These are phyloP conservation scores for Diplodus sargus DNA, from an alignment of 2,797 vertebrate species.

Conservation along the genomic window DNA sequence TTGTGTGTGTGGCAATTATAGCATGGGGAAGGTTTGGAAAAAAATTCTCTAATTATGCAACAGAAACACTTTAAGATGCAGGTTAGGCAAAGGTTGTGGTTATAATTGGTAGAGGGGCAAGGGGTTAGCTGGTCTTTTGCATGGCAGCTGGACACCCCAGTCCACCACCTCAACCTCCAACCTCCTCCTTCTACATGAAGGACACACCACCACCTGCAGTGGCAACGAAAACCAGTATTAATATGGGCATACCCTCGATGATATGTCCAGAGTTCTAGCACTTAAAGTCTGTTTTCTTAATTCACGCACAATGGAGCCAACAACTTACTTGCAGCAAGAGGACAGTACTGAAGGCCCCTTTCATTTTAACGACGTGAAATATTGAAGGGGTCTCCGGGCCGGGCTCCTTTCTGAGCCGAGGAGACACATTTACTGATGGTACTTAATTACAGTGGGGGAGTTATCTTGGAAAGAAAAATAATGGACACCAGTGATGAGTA, in stretches of 20 bases:
- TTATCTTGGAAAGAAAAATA: conserved; percentile 57
- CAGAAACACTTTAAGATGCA: neutral
- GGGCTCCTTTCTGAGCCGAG: conserved; percentile 15
- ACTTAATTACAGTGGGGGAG: conserved; percentile 57
- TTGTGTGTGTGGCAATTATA: neutral
- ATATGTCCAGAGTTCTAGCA: neutral
- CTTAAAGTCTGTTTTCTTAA: conserved; percentile 4
- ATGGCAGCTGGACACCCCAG: neutral
- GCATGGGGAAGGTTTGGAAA: neutral
- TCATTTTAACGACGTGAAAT: conserved; percentile 45
- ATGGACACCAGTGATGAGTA: conserved; percentile 55
- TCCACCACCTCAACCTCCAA: neutral
- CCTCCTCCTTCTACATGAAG: neutral
- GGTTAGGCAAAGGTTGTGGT: neutral
- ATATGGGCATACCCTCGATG: too few species aligned
- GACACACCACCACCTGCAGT: neutral
- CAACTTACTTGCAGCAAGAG: neutral
- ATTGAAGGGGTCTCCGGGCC: conserved; percentile 27
- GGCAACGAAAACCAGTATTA: neutral
- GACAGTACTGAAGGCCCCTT: conserved; percentile 19
- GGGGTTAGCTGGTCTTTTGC: neutral
- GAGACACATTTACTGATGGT: conserved; percentile 34
- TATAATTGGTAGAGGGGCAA: neutral
- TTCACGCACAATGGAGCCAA: conserved; percentile 25
- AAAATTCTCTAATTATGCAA: neutral